Conservation (phyloP, 2,888 invertebrate species). For the Entomobrya proxima region DNA sequence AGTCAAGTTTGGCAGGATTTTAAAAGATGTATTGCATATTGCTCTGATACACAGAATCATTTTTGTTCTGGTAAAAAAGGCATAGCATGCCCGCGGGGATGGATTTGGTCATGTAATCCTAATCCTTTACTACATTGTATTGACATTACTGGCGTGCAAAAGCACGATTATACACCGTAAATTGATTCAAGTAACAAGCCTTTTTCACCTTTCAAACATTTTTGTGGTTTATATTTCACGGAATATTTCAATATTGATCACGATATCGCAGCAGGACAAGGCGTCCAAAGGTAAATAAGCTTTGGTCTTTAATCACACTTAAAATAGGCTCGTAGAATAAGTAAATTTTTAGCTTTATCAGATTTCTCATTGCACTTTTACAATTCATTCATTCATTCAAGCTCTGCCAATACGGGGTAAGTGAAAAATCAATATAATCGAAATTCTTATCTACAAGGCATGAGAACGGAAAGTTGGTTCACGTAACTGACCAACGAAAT, state of each 20-base stretch:
- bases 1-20: neutral
- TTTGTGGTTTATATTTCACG: slow-evolving; percentile 46
- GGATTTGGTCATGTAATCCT: neutral
- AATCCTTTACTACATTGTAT: slow-evolving; percentile 5
- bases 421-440: neutral
- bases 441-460: no score
- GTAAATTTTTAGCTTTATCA: neutral
- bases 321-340: slow-evolving; percentile 9
- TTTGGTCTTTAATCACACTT: slow-evolving; percentile 62
- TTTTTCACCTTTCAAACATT: slow-evolving; percentile 16
- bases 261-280: slow-evolving; percentile 59
- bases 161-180: neutral
- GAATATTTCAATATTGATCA: slow-evolving; percentile 60
- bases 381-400: slow-evolving; percentile 7
- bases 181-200: neutral
- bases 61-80: neutral
- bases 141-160: neutral
- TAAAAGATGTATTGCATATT: neutral
- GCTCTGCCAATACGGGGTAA: no score
- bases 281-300: slow-evolving; percentile 58
- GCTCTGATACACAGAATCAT: no score
- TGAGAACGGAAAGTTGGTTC: neutral
- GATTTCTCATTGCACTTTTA: neutral
- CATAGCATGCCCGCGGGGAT: neutral
- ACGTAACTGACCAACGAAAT: no score